Evolutionary conservation across 2,888 invertebrate genomes (phyloP).

Genomic region (Syritta pipiens): DNA sequence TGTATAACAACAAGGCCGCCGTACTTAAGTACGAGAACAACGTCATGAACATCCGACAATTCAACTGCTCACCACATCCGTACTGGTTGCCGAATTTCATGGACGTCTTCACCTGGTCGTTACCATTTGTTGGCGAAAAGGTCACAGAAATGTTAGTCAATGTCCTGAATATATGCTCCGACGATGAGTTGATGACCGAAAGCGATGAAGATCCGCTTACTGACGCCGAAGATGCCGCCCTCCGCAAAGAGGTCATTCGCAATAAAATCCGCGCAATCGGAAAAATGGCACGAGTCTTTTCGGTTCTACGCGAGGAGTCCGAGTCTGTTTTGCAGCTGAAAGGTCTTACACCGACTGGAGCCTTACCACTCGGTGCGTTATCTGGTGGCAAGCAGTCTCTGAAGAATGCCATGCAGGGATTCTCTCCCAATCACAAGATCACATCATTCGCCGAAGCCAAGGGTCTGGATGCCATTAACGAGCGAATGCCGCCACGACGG

Average conservation of each 20-base stretch:
- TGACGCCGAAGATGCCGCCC: slow-evolving; percentile 90
- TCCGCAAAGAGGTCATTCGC: slow-evolving; percentile 99
- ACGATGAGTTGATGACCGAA: slow-evolving; percentile 98
- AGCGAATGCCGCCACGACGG: slow-evolving; percentile 98
- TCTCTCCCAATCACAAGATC: slow-evolving; percentile 98
- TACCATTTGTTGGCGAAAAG: slow-evolving; percentile 99
- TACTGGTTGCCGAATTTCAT: slow-evolving; percentile 99
- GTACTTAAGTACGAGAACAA: slow-evolving; percentile 99
- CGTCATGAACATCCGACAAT: slow-evolving; percentile 99
- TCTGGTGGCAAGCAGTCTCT: slow-evolving; percentile 98
- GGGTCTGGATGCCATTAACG: slow-evolving; percentile 98
- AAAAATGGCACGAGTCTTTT: slow-evolving; percentile 99
- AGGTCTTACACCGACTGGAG: slow-evolving; percentile 98
- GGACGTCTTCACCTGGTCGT: slow-evolving; percentile 99
- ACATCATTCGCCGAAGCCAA: slow-evolving; percentile 99
- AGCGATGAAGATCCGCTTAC: slow-evolving; percentile 87
- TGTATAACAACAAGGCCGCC: slow-evolving; percentile 99
- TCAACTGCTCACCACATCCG: slow-evolving; percentile 99
- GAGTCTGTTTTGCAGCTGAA: slow-evolving; percentile 99
- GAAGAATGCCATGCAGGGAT: slow-evolving; percentile 96
- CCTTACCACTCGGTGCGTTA: slow-evolving; percentile 96
- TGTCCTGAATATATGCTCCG: slow-evolving; percentile 99
- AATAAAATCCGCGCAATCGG: slow-evolving; percentile 99
- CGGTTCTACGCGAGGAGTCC: slow-evolving; percentile 99
- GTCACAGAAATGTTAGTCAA: slow-evolving; percentile 99